A percentile compares a stretch with the other conserved stretches of the same genome.
These are phyloP conservation scores for Arvicanthis niloticus DNA, from an alignment of 2,113 vertebrate genomes.

Conservation along the genomic window DNA sequence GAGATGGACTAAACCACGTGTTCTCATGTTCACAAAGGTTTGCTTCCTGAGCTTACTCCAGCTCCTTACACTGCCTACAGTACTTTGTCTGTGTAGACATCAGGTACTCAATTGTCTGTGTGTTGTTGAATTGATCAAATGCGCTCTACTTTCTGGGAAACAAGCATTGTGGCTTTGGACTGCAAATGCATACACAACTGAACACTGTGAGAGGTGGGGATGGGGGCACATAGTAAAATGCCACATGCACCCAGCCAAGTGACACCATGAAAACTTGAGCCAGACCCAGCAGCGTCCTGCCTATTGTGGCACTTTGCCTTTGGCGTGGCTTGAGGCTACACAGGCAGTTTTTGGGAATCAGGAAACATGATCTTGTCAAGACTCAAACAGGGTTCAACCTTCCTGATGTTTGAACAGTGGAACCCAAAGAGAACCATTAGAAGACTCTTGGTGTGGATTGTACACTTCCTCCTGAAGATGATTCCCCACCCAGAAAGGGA, in stretches of 20 bases:
- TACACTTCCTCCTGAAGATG: conserved; percentile 83
- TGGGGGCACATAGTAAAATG: not conserved
- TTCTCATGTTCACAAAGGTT: not conserved
- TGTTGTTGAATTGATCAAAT: conserved; percentile 35
- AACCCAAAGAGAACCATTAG: conserved; percentile 81
- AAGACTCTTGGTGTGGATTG: conserved; percentile 81
- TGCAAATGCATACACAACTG: not conserved
- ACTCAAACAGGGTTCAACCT: conserved; percentile 81
- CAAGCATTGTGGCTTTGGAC: not conserved
- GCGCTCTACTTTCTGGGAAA: not conserved
- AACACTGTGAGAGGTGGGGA: not conserved
- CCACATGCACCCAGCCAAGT: not conserved
- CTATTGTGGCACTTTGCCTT: conserved; percentile 76
- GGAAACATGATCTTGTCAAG: conserved; percentile 84
- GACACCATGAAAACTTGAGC: not conserved
- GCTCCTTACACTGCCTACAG: not conserved
- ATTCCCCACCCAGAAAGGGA: conserved; percentile 86
- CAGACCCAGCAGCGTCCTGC: conserved; percentile 44
- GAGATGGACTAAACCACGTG: too few species aligned
- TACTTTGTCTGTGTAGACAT: not conserved
- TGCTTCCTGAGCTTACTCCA: conserved; percentile 62
- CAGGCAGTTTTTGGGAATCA: conserved; percentile 81
- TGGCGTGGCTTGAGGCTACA: conserved; percentile 83
- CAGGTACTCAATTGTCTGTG: not conserved
- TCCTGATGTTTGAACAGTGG: conserved; percentile 82